These are phyloP conservation scores for Mystacornis crossleyi DNA, from an alignment of 2,113 vertebrate species.

Conservation along the genomic window DNA sequence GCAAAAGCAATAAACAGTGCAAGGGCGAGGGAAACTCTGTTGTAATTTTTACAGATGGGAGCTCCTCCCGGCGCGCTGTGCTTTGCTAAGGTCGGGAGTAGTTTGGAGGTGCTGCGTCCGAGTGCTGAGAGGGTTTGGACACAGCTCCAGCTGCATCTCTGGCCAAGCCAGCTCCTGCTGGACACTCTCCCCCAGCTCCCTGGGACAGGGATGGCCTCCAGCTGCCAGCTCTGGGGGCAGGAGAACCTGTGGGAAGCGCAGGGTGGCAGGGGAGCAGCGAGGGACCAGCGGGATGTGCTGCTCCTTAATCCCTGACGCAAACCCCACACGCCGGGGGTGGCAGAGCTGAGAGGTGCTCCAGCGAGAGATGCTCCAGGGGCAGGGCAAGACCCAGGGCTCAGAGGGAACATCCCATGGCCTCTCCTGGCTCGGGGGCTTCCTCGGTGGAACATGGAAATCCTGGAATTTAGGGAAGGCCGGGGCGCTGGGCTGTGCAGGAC, in stretches of 20 bases:
- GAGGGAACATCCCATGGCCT: rapidly evolving
- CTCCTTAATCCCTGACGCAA: not conserved
- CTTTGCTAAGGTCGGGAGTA: not conserved
- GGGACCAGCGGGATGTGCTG: not conserved
- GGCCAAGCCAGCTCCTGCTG: not conserved
- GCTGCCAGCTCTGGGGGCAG: not conserved
- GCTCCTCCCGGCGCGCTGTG: not conserved
- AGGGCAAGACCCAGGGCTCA: not conserved
- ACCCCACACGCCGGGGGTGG: not conserved
- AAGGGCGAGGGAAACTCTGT: not conserved
- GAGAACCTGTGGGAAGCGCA: not conserved
- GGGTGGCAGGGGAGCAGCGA: not conserved
- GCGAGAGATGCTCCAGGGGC: not conserved
- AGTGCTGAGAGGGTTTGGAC: not conserved
- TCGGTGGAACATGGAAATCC: rapidly evolving
- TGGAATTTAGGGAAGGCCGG: not conserved
- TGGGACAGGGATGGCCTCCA: not conserved
- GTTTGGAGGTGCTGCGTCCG: not conserved
- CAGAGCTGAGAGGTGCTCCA: not conserved
- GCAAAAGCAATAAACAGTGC: constrained; percentile 15
- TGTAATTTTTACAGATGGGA: not conserved
- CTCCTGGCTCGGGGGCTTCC: not conserved
- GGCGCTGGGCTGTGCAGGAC: not conserved
- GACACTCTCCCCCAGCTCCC: not conserved
- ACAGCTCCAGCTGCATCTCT: not conserved